Conservation (phyloP, 1,140 invertebrate species). For the Euura lappo region DNA sequence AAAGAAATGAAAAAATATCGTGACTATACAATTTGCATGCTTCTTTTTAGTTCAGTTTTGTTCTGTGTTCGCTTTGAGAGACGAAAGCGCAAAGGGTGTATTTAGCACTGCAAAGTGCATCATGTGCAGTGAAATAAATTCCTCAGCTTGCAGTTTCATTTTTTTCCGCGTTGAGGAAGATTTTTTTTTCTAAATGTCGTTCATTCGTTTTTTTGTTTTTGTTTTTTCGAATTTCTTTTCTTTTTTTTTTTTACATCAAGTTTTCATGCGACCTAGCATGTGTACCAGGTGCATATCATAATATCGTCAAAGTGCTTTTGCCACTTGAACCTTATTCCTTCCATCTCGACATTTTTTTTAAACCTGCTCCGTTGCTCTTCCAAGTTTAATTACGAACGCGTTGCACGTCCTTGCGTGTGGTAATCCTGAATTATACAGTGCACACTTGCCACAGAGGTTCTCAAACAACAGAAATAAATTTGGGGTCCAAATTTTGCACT, state of each 20-base stretch:
- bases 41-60: background rate
- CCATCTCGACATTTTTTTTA: constrained; percentile 29
- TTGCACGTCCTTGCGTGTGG: constrained; percentile 6
- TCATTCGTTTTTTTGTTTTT: background rate
- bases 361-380: constrained; percentile 23
- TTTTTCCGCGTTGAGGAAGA: background rate
- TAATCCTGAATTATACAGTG: background rate
- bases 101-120: too few relatives aligned
- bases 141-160: background rate
- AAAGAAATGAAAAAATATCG: too few relatives aligned
- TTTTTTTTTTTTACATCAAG: background rate
- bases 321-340: constrained; percentile 28
- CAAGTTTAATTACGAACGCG: constrained; percentile 46
- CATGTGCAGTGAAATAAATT: too few relatives aligned
- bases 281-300: background rate
- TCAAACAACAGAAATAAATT: too few relatives aligned
- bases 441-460: background rate
- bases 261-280: background rate
- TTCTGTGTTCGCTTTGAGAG: background rate
- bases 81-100: too few relatives aligned
- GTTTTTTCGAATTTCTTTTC: background rate
- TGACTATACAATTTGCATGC: background rate
- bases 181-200: background rate
- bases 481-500: too few relatives aligned
- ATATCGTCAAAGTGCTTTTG: constrained; percentile 32